Evolutionary conservation across 2,113 vertebrate genomes (phyloP), one percentile per base, ranked within the genome.

Genomic region (Cynoglossus semilaevis): DNA sequence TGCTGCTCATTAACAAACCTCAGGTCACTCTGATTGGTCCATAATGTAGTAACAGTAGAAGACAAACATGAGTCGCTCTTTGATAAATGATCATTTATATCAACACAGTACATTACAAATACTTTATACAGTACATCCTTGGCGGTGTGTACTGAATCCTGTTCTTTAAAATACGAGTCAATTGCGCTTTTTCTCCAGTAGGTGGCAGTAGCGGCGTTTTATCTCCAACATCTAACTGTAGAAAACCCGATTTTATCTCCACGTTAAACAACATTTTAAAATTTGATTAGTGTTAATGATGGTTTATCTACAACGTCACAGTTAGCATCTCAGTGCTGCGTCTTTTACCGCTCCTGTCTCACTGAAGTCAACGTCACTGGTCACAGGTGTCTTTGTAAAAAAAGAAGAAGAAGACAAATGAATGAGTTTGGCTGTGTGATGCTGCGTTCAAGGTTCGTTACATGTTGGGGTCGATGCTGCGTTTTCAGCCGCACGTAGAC

Each of bases 401-500:
- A n/a, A n/a, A n/a, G n/a, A n/a, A n/a, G 11, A 15, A 8, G 8
- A 1, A 43, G 10, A 19, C 5, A 29, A 9, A 15, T 48, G 50
- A 3, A 35, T 35, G 41, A 38, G 9, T 18, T 4, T 48, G 10
- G 29, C 36, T 51, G 59, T 22, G n/a, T 50, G 29, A 49, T 40
- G 11, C 15, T 15, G 13, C 0, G 34, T 54, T 65, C 52, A 1
- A 44, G 10, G 9, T 41, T 12, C 1, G 11, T 4, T 13, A 60
- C 2, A 58, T 66, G 72, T 79, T 49, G 42, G 35, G 34, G 72
- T 71, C 60, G 80, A 59, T 75, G 54, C 77, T 72, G 78, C 80
- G 82, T 78, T 85, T 34, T 15, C 55, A 51, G 62, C 72, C 0
- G 88, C 86, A 88, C 83, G 86, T 89, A 88, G 58, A 41, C 83